Conservation (phyloP, 30 jellyfish, hydroid and myxozoan genomes). For the Chrysaora quinquecirrha region DNA sequence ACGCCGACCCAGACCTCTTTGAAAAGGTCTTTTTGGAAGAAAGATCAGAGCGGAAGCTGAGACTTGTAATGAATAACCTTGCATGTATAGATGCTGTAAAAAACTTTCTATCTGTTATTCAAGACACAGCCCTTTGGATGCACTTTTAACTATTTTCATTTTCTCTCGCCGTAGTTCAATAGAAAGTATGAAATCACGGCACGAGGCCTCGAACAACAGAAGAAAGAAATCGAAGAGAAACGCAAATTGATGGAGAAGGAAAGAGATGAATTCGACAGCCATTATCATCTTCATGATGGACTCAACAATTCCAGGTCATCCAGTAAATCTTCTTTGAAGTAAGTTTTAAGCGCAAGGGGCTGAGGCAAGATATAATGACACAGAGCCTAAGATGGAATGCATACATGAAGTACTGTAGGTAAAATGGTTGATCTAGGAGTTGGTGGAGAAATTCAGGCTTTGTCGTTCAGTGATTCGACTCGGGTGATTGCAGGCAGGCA, state of each 20-base stretch:
- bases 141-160: slow-evolving; percentile 9
- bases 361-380: slow-evolving; percentile 41
- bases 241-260: slow-evolving; percentile 83
- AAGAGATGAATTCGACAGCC: slow-evolving; percentile 81
- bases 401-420: too few relatives aligned
- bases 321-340: slow-evolving; percentile 96
- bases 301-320: slow-evolving; percentile 97
- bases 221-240: slow-evolving; percentile 84
- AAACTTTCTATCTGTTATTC: too few relatives aligned
- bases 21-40: too few relatives aligned
- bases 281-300: slow-evolving; percentile 73
- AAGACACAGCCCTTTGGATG: too few relatives aligned
- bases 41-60: too few relatives aligned
- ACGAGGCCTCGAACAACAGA: slow-evolving; percentile 88
- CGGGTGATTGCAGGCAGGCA: too few relatives aligned
- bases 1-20: too few relatives aligned
- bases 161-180: slow-evolving; percentile 66
- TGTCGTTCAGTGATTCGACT: too few relatives aligned
- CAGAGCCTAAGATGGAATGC: slow-evolving; percentile 1
- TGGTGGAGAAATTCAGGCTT: too few relatives aligned
- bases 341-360: slow-evolving; percentile 78
- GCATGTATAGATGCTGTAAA: too few relatives aligned
- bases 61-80: too few relatives aligned
- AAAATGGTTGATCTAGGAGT: too few relatives aligned
- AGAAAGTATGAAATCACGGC: slow-evolving; percentile 94